Base-by-base conservation (phyloP, 2,888 invertebrate genomes). In the Melolontha melolontha region DNA sequence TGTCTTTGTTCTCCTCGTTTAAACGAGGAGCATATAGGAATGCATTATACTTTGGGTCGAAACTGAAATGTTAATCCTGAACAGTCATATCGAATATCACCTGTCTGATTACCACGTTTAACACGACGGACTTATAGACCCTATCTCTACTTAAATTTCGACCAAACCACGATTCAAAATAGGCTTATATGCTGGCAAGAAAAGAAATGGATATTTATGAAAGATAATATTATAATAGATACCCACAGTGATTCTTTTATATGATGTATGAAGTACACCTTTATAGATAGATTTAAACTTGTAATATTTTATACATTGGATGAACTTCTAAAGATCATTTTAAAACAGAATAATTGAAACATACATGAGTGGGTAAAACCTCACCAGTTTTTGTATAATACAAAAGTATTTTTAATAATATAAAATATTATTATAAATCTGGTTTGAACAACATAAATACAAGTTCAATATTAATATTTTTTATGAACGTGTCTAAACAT, bases 101-200 rank as follows among this genome's bases (percentile, higher is more conserved):
- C 64, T 65, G 64, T 65, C 64, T 34, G 64, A 65, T 65, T 54
- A 65, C 44, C 54, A 17, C 54, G 40, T 16, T 22, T 54, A 54
- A 54, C 54, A 40, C 40, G 16, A 54, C 54, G 40, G 17, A 54
- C 17, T 54, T 16, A 17, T 40, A 54, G 16, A 40, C 27, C 54
- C 40, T 8, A 54, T 54, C 54, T 54, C 40, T 17, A 2, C 40
- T 54, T 17, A 16, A 39, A 12, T 41, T 14, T 54, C 17, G 17
- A 40, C 17, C 16, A 39, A 29, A 5, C 10, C 14, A 54, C 40
- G 5, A 16, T 40, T 52, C 10, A 16, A 17, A 54, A 54, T 16
- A 54, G 54, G 29, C 40, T 54, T 54, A 54, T 4, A 54, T 16
- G 40, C 11, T 17, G 40, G 16, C 17, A 41, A 14, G 40, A 54